A percentile compares a stretch with the other conserved stretches of the same genome.
Conservation (phyloP, 1,140 invertebrate genomes). For the Hetaerina americana region DNA sequence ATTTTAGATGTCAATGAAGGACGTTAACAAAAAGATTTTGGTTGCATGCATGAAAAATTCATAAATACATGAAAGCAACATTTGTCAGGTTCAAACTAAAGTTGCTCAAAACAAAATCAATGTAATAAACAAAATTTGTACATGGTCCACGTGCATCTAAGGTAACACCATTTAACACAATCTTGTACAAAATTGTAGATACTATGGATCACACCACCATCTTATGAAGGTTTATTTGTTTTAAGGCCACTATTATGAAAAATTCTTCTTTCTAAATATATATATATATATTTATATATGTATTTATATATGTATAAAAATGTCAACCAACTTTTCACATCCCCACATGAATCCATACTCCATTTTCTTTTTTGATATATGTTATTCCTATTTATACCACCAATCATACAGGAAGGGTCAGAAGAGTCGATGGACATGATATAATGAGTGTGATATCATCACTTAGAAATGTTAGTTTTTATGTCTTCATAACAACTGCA, state of each 20-base stretch:
- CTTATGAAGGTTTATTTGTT: not conserved
- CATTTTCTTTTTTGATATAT: not conserved
- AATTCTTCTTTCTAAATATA: not conserved
- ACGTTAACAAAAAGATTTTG: no score
- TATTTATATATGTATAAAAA: slow-evolving; percentile 1
- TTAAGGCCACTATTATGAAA: not conserved
- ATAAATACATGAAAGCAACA: not conserved
- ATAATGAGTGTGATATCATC: not conserved
- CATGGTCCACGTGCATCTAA: not conserved
- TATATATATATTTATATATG: not conserved
- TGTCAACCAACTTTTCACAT: not conserved
- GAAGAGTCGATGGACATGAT: not conserved
- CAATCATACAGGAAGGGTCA: not conserved
- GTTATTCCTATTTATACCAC: not conserved
- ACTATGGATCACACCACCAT: not conserved
- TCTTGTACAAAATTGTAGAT: not conserved
- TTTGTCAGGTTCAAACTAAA: not conserved
- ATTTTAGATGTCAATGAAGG: not conserved
- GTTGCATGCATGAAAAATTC: not conserved
- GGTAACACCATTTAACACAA: not conserved
- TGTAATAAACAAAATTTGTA: not conserved
- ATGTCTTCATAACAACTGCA: not conserved
- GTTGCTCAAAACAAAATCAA: not conserved
- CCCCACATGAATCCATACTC: not conserved
- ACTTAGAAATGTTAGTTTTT: not conserved